These are phyloP conservation scores for Caretta caretta DNA, from an alignment of 2,113 vertebrate genomes.

Conservation along the genomic window DNA sequence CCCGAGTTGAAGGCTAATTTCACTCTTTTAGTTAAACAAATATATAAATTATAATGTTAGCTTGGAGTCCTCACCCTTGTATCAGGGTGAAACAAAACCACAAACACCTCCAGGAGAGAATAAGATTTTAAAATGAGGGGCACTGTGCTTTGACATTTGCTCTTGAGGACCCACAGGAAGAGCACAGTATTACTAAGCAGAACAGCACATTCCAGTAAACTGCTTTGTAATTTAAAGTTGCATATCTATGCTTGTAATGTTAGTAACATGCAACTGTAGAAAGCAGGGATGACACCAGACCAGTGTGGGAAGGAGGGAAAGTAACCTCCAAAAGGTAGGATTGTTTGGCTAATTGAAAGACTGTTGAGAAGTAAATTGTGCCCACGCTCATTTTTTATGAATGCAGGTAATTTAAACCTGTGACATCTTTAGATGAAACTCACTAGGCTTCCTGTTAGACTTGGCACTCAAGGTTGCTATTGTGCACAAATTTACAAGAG, in stretches of 20 bases:
- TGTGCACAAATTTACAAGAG: not conserved
- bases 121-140: not conserved
- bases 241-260: not conserved
- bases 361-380: slow-evolving; percentile 43
- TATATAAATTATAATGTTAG: not conserved
- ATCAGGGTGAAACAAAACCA: not conserved
- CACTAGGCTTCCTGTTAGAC: slow-evolving; percentile 9
- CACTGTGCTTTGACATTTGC: not conserved
- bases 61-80: not conserved
- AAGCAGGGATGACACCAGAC: slow-evolving; percentile 25
- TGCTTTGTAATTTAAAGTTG: slow-evolving; percentile 32
- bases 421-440: not conserved
- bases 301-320: slow-evolving; percentile 43
- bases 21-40: not conserved
- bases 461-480: not conserved
- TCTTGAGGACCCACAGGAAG: not conserved
- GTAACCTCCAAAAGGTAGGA: not conserved
- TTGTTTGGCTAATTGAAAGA: slow-evolving; percentile 19
- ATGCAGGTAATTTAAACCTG: slow-evolving; percentile 37
- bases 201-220: not conserved
- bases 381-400: not conserved
- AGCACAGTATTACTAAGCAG: not conserved
- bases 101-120: fast-evolving
- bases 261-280: not conserved
- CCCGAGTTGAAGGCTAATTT: not conserved